Percentiles rank a stretch among this genome's conserved stretches.
phyloP scores from a whole-genome alignment of 2,888 invertebrate species.

The Orthosia gothica region DNA sequence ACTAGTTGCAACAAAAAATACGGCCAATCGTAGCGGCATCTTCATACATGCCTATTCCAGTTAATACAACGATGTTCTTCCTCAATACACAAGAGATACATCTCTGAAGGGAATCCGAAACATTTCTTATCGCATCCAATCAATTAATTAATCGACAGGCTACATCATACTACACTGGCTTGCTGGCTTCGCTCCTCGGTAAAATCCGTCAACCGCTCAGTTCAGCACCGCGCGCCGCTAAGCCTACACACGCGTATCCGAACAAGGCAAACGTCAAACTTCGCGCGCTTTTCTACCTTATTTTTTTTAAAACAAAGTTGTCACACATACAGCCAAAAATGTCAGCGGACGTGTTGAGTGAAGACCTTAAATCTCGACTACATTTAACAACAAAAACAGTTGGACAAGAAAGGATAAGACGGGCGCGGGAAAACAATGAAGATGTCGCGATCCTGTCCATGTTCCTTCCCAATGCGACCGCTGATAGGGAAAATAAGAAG shows the following conservation, averaged over 20 bases:
- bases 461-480: constrained; percentile 94
- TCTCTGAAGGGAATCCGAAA: constrained; percentile 65
- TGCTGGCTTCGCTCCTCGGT: constrained; percentile 68
- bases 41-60: constrained; percentile 41
- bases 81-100: constrained; percentile 48
- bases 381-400: constrained; percentile 95
- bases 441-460: constrained; percentile 97
- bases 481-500: constrained; percentile 93
- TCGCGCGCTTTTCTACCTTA: constrained; percentile 71
- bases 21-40: constrained; percentile 23
- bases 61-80: constrained; percentile 57
- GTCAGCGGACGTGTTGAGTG: constrained; percentile 95
- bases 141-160: constrained; percentile 86
- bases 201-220: constrained; percentile 73
- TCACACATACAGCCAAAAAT: constrained; percentile 82
- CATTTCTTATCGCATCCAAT: constrained; percentile 81
- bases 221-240: constrained; percentile 86
- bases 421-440: constrained; percentile 96
- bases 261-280: constrained; percentile 71
- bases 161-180: constrained; percentile 66
- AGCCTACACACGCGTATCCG: constrained; percentile 80
- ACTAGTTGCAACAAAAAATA: constrained; percentile 37
- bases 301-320: constrained; percentile 49
- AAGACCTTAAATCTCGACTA: constrained; percentile 94
- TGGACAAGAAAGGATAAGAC: constrained; percentile 95